Evolutionary conservation across 2,113 vertebrate genomes (phyloP).

Genomic region (Orycteropus afer): DNA sequence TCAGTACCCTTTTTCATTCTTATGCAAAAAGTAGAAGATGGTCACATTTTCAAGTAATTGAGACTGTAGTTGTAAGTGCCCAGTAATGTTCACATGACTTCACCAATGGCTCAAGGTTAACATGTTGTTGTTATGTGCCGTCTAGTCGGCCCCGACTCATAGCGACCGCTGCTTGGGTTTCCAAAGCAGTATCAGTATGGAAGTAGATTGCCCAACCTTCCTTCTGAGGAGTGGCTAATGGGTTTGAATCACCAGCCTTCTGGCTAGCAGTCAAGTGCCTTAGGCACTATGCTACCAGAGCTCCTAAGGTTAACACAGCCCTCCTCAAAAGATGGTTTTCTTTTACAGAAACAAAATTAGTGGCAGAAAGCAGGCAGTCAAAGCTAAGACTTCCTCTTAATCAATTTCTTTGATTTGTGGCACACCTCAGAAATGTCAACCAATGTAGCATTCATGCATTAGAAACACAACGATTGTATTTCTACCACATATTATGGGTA

Average conservation of each 20-base stretch:
- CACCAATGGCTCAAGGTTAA: neutral
- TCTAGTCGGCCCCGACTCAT: too few species aligned
- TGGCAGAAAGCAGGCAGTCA: neutral
- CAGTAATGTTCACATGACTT: neutral
- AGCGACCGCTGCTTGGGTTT: too few species aligned
- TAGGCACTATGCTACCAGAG: too few species aligned
- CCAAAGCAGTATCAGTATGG: too few species aligned
- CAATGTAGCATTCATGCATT: neutral
- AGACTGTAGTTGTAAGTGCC: neutral
- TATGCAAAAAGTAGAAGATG: neutral
- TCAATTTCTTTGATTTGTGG: neutral
- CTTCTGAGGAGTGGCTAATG: too few species aligned
- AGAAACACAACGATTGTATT: too few species aligned
- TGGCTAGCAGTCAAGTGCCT: too few species aligned
- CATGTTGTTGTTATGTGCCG: too few species aligned
- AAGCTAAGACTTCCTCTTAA: neutral
- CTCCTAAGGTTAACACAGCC: too few species aligned
- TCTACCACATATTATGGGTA: neutral
- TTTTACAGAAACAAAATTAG: conserved; percentile 12
- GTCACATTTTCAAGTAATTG: neutral
- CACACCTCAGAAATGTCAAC: neutral
- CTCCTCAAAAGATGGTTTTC: neutral
- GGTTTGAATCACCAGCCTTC: too few species aligned
- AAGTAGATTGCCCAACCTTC: too few species aligned
- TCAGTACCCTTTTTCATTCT: neutral